A percentile compares a stretch with the other conserved stretches of the same genome.
Evolutionary conservation across 2,113 vertebrate genomes (phyloP).

Genomic region (Hirundichthys speculiger): DNA sequence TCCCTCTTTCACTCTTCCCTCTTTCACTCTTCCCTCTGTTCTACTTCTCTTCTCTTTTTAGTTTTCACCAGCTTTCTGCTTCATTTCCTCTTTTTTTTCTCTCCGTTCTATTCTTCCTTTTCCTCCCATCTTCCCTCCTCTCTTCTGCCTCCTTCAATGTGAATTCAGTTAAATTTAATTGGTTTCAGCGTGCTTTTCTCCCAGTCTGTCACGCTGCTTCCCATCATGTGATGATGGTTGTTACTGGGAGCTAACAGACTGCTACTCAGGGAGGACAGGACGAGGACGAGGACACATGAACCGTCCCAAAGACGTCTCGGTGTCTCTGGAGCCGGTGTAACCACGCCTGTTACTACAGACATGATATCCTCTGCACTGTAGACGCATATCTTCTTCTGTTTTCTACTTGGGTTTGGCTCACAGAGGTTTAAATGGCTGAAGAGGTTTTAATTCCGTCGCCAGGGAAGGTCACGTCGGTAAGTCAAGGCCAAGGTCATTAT

Average conservation of each 20-base stretch:
- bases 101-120: neutral
- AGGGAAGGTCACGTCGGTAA: slow-evolving; percentile 78
- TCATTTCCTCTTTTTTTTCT: neutral
- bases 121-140: neutral
- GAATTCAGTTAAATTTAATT: slow-evolving; percentile 83
- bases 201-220: slow-evolving; percentile 76
- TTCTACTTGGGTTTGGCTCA: slow-evolving; percentile 6
- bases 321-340: slow-evolving; percentile 2
- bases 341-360: slow-evolving; percentile 47
- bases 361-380: slow-evolving; percentile 52
- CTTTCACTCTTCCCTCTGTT: too few relatives aligned
- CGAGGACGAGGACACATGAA: too few relatives aligned
- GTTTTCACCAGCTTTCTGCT: neutral
- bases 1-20: too few relatives aligned
- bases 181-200: slow-evolving; percentile 76
- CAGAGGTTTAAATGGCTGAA: slow-evolving; percentile 76
- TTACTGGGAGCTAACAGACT: slow-evolving; percentile 42
- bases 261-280: too few relatives aligned
- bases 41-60: neutral
- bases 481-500: slow-evolving; percentile 20
- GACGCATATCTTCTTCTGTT: slow-evolving; percentile 9
- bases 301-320: neutral
- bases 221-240: slow-evolving; percentile 81
- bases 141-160: slow-evolving; percentile 36
- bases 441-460: slow-evolving; percentile 74